Conservation (phyloP, 2,797 vertebrate genomes). For the Acanthopagrus latus region DNA sequence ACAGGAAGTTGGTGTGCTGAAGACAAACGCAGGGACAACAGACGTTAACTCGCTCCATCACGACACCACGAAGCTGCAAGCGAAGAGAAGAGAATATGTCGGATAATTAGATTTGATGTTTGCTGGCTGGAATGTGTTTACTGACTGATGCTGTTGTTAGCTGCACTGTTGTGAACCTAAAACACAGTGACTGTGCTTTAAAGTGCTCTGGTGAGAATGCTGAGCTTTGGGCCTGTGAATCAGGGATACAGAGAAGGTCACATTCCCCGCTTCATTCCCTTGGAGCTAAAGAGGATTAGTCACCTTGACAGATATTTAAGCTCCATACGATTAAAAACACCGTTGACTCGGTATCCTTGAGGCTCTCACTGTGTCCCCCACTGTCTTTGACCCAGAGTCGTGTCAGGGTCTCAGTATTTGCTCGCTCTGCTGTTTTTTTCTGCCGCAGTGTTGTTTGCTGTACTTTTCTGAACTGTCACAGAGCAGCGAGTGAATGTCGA, state of each 20-base stretch:
- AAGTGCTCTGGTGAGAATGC: slow-evolving; percentile 14
- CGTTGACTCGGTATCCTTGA: slow-evolving; percentile 32
- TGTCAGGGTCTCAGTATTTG: not conserved
- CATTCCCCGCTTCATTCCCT: slow-evolving; percentile 34
- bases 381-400: slow-evolving; percentile 34
- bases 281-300: slow-evolving; percentile 60
- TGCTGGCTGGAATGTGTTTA: slow-evolving; percentile 40
- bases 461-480: not conserved
- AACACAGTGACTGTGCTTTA: not conserved
- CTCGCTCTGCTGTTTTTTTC: not conserved
- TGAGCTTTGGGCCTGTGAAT: slow-evolving; percentile 14
- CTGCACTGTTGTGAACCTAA: not conserved
- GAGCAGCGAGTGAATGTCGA: not conserved
- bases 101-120: slow-evolving; percentile 41
- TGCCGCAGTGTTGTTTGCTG: not conserved
- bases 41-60: not conserved
- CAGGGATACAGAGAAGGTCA: slow-evolving; percentile 37
- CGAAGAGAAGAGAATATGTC: not conserved
- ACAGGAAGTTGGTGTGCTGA: too few species aligned
- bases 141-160: not conserved
- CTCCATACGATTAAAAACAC: slow-evolving; percentile 45
- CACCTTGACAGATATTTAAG: slow-evolving; percentile 47
- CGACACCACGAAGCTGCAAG: not conserved
- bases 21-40: not conserved
- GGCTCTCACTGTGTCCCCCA: not conserved